Percentiles rank a stretch among this genome's conserved stretches.
phyloP scores from a whole-genome alignment of 2,113 vertebrate species.

The Copsychus sechellarum region DNA sequence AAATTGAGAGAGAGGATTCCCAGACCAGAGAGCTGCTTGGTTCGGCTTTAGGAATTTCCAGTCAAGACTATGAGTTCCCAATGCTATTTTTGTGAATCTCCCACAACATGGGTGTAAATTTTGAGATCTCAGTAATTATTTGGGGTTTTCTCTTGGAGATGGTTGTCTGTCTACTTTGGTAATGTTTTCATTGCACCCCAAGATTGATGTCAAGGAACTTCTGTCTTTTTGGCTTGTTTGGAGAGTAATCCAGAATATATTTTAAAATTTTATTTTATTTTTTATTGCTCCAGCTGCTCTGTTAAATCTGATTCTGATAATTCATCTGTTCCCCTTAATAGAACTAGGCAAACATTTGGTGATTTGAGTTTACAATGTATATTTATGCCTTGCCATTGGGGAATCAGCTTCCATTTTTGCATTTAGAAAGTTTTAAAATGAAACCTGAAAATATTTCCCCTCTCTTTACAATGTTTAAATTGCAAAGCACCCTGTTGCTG shows the following conservation, averaged over 20 bases:
- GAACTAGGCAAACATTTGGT: conserved; percentile 26
- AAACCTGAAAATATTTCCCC: conserved; percentile 50
- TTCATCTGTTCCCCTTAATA: conserved; percentile 30
- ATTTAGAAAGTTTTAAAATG: conserved; percentile 49
- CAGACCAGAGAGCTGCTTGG: background rate
- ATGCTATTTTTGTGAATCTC: background rate
- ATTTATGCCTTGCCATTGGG: conserved; percentile 52
- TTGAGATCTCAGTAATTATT: background rate
- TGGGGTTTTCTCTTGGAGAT: background rate
- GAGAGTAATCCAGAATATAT: conserved; percentile 11
- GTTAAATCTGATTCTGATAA: conserved; percentile 22
- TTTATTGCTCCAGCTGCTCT: conserved; percentile 41
- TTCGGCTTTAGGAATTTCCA: background rate
- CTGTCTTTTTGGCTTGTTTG: background rate
- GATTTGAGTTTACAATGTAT: conserved; percentile 23
- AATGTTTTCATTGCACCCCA: background rate
- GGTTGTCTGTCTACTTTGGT: background rate
- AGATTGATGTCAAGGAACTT: background rate
- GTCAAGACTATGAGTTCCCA: background rate
- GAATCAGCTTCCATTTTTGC: conserved; percentile 21
- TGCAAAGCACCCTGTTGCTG: conserved; percentile 55
- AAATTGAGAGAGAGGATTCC: background rate
- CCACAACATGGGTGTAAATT: background rate
- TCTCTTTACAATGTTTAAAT: conserved; percentile 41
- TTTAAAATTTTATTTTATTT: background rate